Evolutionary conservation across 2,797 vertebrate genomes (phyloP), one percentile per base, ranked within the genome.

Genomic region (Xiphophorus birchmanni): DNA sequence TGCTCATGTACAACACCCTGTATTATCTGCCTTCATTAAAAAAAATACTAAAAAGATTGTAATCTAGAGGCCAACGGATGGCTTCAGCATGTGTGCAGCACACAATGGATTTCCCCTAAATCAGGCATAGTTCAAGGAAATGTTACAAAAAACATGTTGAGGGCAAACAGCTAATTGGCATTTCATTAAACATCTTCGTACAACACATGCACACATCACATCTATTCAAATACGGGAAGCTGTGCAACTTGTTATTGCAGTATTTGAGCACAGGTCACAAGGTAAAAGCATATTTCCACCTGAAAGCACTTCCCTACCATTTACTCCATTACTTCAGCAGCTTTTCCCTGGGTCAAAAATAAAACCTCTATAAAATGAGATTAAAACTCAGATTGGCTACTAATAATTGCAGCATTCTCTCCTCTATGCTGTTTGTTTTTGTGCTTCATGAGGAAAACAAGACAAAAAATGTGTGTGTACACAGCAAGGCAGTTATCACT

Each of bases 281-380:
- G 72, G 84, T 88, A 76, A 90, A 86, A 86, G 81, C 83, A 82
- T 83, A 86, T 87, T 90, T 87, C 76, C 80, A 82, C 37, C 54
- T 80, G 50, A 84, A 86, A 84, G 86, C 37, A 47, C 56, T 76
- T 92, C 86, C 69, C 44, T 76, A 72, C 35, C 60, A 60, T 84
- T 81, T 76, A 74, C 40, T 32, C 77, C 76, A 69, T 75, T n/a
- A 44, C 75, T 82, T 83, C 79, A 72, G 75, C 58, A 82, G 52
- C 6, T 83, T 60, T 35, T 7, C 6, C 69, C 9, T 29, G 54
- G 65, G 26, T 85, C 29, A 60, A 73, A 73, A 2, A 37, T n/a
- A 26, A 65, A 50, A 74, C 71, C 37, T 77, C 21, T n/a, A 48
- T 48, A 73, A 74, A 6, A 32, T 13, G 18, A 1, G 2, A 63